These are phyloP conservation scores for Adoxophyes honmai DNA, from an alignment of 1,140 invertebrate species.

Conservation along the genomic window DNA sequence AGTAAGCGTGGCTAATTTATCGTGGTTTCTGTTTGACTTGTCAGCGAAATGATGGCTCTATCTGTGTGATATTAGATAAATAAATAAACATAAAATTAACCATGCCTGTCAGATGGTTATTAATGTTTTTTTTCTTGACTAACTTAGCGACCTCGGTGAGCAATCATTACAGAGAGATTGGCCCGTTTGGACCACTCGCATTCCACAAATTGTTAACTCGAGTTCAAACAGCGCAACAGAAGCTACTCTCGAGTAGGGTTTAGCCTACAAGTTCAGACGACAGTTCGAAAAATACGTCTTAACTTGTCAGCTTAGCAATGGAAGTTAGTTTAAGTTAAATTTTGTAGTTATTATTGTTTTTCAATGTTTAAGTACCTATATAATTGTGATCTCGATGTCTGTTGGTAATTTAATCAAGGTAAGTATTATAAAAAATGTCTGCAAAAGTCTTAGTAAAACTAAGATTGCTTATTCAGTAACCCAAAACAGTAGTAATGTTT, in stretches of 20 bases:
- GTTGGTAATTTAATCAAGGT: too few species aligned
- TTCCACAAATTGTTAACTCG: conserved; percentile 1
- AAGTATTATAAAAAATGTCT: too few species aligned
- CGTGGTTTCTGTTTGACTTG: conserved; percentile 29
- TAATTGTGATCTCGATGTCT: too few species aligned
- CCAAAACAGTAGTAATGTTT: too few species aligned
- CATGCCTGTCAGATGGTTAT: neutral
- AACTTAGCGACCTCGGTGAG: conserved; percentile 6
- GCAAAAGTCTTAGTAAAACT: too few species aligned
- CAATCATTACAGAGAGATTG: conserved; percentile 9
- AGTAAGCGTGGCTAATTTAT: conserved; percentile 55
- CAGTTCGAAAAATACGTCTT: too few species aligned
- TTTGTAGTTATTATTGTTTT: too few species aligned
- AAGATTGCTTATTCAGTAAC: too few species aligned
- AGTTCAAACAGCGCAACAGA: conserved; percentile 4
- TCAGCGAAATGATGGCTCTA: conserved; percentile 29
- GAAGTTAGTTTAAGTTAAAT: too few species aligned
- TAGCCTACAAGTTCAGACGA: too few species aligned
- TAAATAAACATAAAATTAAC: neutral
- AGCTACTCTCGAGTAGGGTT: conserved; percentile 27
- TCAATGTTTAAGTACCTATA: too few species aligned
- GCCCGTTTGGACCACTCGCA: conserved; percentile 5
- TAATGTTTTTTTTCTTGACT: conserved; percentile 1
- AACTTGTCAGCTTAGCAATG: too few species aligned
- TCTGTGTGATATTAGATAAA: conserved; percentile 12